These are phyloP conservation scores for Antechinus stuartii DNA, from an alignment of 2,113 vertebrate species.

Conservation along the genomic window DNA sequence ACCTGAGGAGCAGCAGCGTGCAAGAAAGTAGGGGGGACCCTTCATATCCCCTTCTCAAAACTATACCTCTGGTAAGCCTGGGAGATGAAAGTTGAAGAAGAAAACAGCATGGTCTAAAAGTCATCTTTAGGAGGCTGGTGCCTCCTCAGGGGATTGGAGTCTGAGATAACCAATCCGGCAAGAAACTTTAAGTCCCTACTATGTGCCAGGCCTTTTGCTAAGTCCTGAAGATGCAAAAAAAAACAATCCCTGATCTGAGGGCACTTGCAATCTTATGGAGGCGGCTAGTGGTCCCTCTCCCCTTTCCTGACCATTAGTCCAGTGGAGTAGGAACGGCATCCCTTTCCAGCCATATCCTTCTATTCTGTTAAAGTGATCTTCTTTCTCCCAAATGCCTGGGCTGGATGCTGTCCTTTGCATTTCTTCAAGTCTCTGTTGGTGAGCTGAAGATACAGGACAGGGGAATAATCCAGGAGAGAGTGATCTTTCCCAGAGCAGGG, in stretches of 20 bases:
- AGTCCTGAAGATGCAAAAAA: background rate
- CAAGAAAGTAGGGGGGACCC: background rate
- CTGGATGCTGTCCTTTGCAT: too few relatives aligned
- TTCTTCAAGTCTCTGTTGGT: too few relatives aligned
- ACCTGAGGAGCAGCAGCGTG: background rate
- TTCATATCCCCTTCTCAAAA: background rate
- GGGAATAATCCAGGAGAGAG: too few relatives aligned
- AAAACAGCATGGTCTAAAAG: background rate
- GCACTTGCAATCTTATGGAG: background rate
- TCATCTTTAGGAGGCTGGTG: background rate
- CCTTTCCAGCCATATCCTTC: too few relatives aligned
- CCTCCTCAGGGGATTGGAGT: background rate
- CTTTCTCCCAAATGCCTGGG: too few relatives aligned
- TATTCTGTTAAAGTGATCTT: too few relatives aligned
- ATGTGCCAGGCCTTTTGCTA: background rate
- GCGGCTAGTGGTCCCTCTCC: background rate
- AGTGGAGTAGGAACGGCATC: background rate
- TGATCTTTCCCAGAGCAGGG: too few relatives aligned
- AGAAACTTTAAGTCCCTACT: background rate
- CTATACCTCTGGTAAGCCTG: background rate
- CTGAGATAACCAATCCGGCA: background rate
- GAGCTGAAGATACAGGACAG: too few relatives aligned
- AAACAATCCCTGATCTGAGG: background rate
- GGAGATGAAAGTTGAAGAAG: background rate
- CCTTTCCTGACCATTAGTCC: background rate